Conservation (phyloP, 1,140 invertebrate genomes). For the Leptopilina clavipes region DNA sequence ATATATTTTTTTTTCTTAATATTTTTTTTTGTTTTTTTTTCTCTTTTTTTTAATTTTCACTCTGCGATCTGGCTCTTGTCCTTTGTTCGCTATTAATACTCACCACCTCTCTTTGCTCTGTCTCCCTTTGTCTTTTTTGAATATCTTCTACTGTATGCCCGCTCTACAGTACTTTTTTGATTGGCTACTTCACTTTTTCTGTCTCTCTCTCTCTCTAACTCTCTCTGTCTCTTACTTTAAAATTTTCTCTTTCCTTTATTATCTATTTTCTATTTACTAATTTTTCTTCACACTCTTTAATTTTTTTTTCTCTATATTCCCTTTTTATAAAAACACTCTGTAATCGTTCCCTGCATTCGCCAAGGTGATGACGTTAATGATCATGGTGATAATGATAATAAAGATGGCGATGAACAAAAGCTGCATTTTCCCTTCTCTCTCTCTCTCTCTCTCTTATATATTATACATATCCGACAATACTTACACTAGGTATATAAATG, state of each 20-base stretch:
- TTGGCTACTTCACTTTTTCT: conserved; percentile 38
- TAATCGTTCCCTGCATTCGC: conserved; percentile 56
- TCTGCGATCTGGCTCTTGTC: conserved; percentile 50
- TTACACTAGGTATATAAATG: conserved; percentile 47
- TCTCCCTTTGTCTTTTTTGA: conserved; percentile 39
- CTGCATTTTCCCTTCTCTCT: conserved; percentile 52
- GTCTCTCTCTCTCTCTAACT: conserved; percentile 43
- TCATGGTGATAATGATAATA: conserved; percentile 51
- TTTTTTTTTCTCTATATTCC: conserved; percentile 48
- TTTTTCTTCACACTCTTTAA: conserved; percentile 44
- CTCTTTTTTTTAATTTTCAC: conserved; percentile 50
- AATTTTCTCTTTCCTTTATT: conserved; percentile 39
- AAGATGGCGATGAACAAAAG: conserved; percentile 57
- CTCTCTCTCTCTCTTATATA: conserved; percentile 11
- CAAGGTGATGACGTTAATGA: conserved; percentile 56
- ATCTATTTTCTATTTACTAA: conserved; percentile 35
- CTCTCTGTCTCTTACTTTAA: conserved; percentile 42
- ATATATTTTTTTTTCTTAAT: conserved; percentile 40
- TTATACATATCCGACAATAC: conserved; percentile 41
- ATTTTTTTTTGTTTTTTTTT: conserved; percentile 55
- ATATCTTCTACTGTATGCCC: conserved; percentile 35
- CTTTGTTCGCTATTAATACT: conserved; percentile 46
- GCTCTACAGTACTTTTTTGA: conserved; percentile 39
- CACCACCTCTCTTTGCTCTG: conserved; percentile 20
- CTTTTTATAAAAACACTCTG: conserved; percentile 47